Evolutionary conservation across 2,888 invertebrate genomes (phyloP).

Genomic region (Torymus tubicola): DNA sequence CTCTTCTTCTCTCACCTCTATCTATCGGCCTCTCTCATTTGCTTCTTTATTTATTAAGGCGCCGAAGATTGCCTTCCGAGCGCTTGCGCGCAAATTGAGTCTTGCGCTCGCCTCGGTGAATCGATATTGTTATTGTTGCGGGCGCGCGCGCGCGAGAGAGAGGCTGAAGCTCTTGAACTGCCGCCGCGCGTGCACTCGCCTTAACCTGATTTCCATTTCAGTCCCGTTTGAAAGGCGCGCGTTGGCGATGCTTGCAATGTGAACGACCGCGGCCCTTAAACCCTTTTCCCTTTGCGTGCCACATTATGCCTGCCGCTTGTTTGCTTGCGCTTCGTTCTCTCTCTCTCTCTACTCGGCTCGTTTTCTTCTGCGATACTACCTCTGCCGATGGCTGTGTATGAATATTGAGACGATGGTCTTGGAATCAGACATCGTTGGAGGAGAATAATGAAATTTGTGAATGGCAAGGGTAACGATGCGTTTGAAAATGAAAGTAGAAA

Average conservation of each 20-base stretch:
- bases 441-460: neutral
- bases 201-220: slow-evolving; percentile 47
- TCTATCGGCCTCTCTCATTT: too few species aligned
- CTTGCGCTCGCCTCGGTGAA: neutral
- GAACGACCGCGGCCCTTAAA: slow-evolving; percentile 28
- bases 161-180: slow-evolving; percentile 37
- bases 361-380: too few species aligned
- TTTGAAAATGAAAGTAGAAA: too few species aligned
- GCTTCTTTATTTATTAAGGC: neutral
- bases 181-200: slow-evolving; percentile 23
- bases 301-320: neutral
- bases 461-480: too few species aligned
- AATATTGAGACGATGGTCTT: neutral
- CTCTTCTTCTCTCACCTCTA: too few species aligned
- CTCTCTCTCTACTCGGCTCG: too few species aligned
- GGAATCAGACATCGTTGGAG: neutral
- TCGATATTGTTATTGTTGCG: slow-evolving; percentile 30
- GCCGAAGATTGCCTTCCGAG: neutral
- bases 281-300: slow-evolving; percentile 1
- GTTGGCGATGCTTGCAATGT: slow-evolving; percentile 16
- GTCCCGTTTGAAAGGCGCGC: slow-evolving; percentile 27
- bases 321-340: too few species aligned
- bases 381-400: neutral
- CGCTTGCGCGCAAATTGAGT: slow-evolving; percentile 10
- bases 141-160: neutral